A percentile compares a stretch with the other conserved stretches of the same genome.
phyloP scores from a whole-genome alignment of 2,888 invertebrate species.

The Anthophora plumipes region DNA sequence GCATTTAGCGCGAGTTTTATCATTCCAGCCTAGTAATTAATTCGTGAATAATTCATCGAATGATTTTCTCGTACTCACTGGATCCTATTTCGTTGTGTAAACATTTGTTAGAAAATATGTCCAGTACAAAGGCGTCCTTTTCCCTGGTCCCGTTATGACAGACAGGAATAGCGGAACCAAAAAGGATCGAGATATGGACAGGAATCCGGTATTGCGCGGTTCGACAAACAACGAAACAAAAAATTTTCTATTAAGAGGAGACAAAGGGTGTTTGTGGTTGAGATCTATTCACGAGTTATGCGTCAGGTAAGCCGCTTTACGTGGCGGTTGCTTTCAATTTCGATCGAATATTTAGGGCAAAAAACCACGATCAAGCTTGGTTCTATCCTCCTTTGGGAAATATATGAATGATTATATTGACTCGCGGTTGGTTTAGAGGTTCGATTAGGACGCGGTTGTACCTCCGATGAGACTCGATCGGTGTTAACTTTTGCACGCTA shows the following conservation, averaged over 20 bases:
- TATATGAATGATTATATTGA: slow-evolving; percentile 3
- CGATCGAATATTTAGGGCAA: slow-evolving; percentile 36
- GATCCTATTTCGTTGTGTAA: slow-evolving; percentile 27
- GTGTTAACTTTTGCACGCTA: neutral
- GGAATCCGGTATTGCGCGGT: slow-evolving; percentile 24
- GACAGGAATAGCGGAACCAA: slow-evolving; percentile 22
- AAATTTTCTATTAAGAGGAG: slow-evolving; percentile 65
- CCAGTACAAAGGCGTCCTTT: slow-evolving; percentile 48
- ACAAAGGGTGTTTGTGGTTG: slow-evolving; percentile 45
- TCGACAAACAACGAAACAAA: slow-evolving; percentile 58
- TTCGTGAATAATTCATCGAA: slow-evolving; percentile 23
- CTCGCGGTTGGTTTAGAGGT: neutral
- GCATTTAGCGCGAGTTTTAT: too few species aligned
- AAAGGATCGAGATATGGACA: slow-evolving; percentile 32
- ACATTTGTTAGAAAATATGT: slow-evolving; percentile 40
- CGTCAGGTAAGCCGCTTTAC: slow-evolving; percentile 64
- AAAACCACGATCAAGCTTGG: slow-evolving; percentile 38
- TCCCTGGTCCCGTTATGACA: slow-evolving; percentile 36
- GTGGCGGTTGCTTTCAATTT: slow-evolving; percentile 55
- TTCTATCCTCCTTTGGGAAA: slow-evolving; percentile 16
- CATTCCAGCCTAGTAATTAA: too few species aligned
- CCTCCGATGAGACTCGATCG: neutral
- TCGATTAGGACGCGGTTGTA: neutral
- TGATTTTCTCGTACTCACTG: neutral
- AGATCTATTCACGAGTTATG: slow-evolving; percentile 62